Percentiles rank a stretch among this genome's conserved stretches.
Evolutionary conservation across 92 coral and sea anemone genomes (phyloP).

Genomic region (Epizoanthus stellaris): DNA sequence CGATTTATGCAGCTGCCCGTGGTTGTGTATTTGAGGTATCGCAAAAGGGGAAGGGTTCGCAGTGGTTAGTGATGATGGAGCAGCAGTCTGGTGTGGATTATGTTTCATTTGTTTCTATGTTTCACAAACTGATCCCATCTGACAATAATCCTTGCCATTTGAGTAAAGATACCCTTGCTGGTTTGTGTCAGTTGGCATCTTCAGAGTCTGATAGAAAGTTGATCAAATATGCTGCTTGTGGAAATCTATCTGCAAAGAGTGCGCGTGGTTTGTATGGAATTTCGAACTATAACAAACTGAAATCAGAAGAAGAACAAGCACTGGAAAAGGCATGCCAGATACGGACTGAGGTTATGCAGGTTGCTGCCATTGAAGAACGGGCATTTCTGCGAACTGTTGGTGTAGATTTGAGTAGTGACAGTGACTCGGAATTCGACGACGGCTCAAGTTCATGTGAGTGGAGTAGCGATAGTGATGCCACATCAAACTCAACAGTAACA

Average conservation of each 20-base stretch:
- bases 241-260: slow-evolving; percentile 37
- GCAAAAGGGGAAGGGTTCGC: slow-evolving; percentile 53
- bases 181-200: slow-evolving; percentile 62
- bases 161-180: slow-evolving; percentile 50
- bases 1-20: slow-evolving; percentile 65
- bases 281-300: slow-evolving; percentile 42
- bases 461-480: slow-evolving; percentile 44
- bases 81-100: slow-evolving; percentile 58
- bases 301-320: slow-evolving; percentile 33
- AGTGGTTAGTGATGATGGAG: slow-evolving; percentile 43
- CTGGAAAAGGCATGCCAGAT: slow-evolving; percentile 36
- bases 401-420: slow-evolving; percentile 48
- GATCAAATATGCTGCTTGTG: slow-evolving; percentile 64
- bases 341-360: slow-evolving; percentile 43
- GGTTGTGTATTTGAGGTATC: slow-evolving; percentile 43
- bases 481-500: neutral
- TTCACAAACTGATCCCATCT: slow-evolving; percentile 46
- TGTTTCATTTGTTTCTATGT: slow-evolving; percentile 41
- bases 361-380: slow-evolving; percentile 56
- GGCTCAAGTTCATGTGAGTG: slow-evolving; percentile 56
- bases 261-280: slow-evolving; percentile 44
- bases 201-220: slow-evolving; percentile 51
- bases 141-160: neutral
- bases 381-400: slow-evolving; percentile 58
- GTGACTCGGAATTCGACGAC: slow-evolving; percentile 50